A percentile compares a stretch with the other conserved stretches of the same genome.
These are phyloP conservation scores for Pelobates cultripes DNA, from an alignment of 2,797 vertebrate genomes.

Conservation along the genomic window DNA sequence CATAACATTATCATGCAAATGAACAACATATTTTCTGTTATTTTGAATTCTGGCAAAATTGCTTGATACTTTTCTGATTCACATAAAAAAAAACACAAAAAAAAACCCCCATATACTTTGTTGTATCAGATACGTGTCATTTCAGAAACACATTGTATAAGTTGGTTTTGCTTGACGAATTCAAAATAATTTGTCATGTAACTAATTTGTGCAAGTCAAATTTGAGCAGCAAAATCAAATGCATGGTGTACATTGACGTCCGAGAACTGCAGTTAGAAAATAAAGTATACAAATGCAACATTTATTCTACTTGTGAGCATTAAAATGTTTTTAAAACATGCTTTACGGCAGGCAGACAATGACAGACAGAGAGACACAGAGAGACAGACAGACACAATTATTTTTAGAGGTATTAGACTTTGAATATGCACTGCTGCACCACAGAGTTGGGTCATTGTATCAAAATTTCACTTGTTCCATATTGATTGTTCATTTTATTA, in stretches of 20 bases:
- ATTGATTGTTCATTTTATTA: no score
- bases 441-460: no score
- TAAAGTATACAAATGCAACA: no score
- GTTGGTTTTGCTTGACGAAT: not conserved
- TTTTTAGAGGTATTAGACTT: no score
- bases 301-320: no score
- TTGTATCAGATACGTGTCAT: conserved; percentile 10
- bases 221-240: not conserved
- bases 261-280: not conserved
- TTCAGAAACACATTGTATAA: not conserved
- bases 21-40: conserved; percentile 67
- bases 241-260: not conserved
- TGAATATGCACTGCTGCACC: no score
- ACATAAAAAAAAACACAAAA: not conserved
- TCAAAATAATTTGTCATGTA: not conserved
- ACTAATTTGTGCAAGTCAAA: not conserved
- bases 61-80: conserved; percentile 47
- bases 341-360: no score
- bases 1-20: conserved; percentile 75
- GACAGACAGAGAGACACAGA: no score
- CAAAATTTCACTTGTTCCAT: no score
- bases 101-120: not conserved
- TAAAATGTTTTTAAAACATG: no score
- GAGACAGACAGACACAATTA: no score
- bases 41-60: conserved; percentile 60